These are phyloP conservation scores for Tiaroga cobitis DNA, from an alignment of 2,797 vertebrate genomes.

Conservation along the genomic window DNA sequence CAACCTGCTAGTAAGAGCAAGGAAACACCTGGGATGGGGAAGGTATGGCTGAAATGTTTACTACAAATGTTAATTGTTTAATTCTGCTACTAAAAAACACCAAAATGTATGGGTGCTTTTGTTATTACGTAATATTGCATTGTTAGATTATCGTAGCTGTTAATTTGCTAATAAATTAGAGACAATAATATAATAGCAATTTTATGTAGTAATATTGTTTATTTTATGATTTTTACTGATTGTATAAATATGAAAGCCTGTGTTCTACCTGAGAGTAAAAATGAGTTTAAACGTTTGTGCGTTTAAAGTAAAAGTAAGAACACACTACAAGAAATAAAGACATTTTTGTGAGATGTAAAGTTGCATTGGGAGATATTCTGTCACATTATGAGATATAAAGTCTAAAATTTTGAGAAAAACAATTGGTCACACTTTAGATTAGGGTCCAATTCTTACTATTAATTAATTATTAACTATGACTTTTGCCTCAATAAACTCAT, in stretches of 20 bases:
- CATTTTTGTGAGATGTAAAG: not conserved
- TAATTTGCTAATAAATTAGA: not conserved
- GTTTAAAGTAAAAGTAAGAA: not conserved
- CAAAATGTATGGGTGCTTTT: not conserved
- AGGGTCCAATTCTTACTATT: too few species aligned
- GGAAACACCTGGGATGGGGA: slow-evolving; percentile 88
- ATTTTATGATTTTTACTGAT: not conserved
- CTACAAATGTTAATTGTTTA: not conserved
- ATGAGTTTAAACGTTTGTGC: not conserved
- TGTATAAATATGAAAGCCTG: not conserved
- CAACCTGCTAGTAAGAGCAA: slow-evolving; percentile 91
- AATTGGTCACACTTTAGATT: too few species aligned
- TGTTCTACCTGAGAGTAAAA: not conserved
- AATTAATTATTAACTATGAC: too few species aligned
- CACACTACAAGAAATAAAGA: not conserved
- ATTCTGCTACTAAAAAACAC: not conserved
- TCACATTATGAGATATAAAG: not conserved
- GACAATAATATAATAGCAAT: too few species aligned
- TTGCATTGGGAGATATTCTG: not conserved
- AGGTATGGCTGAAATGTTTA: slow-evolving; percentile 79
- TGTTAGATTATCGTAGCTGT: not conserved
- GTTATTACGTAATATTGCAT: not conserved
- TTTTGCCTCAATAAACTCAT: too few species aligned
- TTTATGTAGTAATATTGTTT: not conserved
- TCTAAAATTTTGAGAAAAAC: not conserved